Conservation (phyloP, 1,140 invertebrate species). For the Nomia melanderi region DNA sequence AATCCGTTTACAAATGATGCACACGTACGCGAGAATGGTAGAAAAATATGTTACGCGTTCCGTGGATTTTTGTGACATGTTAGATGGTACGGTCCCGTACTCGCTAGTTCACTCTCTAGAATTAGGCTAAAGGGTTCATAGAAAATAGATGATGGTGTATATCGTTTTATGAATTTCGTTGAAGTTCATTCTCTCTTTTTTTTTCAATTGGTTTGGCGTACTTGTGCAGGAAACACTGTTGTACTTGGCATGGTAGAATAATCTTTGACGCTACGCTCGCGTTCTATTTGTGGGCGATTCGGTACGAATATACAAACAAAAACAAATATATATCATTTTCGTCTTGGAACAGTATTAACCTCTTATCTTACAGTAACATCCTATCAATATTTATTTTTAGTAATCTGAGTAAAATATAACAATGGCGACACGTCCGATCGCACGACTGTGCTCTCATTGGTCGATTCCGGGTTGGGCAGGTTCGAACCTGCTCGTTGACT, state of each 20-base stretch:
- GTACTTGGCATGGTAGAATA: conserved; percentile 14
- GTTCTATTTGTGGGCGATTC: neutral
- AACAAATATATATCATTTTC: neutral
- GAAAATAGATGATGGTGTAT: neutral
- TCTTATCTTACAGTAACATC: too few relatives aligned
- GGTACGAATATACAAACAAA: neutral
- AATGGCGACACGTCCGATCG: too few relatives aligned
- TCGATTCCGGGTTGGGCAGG: too few relatives aligned
- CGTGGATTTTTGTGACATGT: conserved; percentile 4
- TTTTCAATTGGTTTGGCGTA: conserved; percentile 34
- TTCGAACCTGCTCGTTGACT: too few relatives aligned
- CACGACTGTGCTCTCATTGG: too few relatives aligned
- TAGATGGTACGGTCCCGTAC: neutral
- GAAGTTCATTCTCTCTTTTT: neutral
- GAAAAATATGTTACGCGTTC: conserved; percentile 49
- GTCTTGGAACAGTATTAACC: neutral
- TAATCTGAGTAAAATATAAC: too few relatives aligned
- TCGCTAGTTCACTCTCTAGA: neutral
- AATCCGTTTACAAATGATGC: conserved; percentile 19
- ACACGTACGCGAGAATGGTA: conserved; percentile 33
- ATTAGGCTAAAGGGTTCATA: conserved; percentile 1
- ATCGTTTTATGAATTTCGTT: neutral
- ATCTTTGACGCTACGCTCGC: neutral
- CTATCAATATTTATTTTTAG: too few relatives aligned
- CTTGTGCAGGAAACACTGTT: conserved; percentile 33